These are phyloP conservation scores for Melieria crassipennis DNA, from an alignment of 2,888 invertebrate species.

Conservation along the genomic window DNA sequence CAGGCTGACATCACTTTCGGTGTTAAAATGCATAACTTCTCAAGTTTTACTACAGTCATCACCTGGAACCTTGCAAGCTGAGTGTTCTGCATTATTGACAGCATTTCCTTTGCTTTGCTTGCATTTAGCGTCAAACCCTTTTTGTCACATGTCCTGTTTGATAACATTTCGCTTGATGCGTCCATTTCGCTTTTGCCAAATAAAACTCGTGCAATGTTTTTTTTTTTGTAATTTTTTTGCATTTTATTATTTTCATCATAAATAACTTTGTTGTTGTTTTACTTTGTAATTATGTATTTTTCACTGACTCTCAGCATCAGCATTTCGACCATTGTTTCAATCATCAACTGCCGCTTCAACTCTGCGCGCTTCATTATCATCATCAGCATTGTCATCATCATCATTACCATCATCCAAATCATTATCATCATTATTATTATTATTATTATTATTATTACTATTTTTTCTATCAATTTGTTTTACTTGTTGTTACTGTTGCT, in stretches of 20 bases:
- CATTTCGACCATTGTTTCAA: constrained; percentile 13
- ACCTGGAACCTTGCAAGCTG: too few relatives aligned
- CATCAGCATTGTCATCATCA: constrained; percentile 4
- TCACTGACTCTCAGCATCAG: constrained; percentile 11
- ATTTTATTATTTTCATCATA: constrained; percentile 36
- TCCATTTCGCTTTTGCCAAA: neutral
- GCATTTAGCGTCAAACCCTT: neutral
- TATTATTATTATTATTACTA: neutral
- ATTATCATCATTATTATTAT: neutral
- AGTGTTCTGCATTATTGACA: neutral
- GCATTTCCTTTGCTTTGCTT: neutral
- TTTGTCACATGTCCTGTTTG: neutral
- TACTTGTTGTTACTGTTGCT: neutral
- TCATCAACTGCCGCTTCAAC: constrained; percentile 9
- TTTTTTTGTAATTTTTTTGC: constrained; percentile 32
- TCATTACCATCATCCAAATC: constrained; percentile 7
- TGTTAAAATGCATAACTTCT: too few relatives aligned
- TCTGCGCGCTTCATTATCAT: neutral
- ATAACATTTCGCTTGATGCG: too few relatives aligned
- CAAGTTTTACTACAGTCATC: too few relatives aligned
- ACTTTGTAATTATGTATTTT: constrained; percentile 25
- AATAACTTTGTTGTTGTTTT: constrained; percentile 32
- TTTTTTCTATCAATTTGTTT: constrained; percentile 3
- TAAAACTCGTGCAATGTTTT: constrained; percentile 2
- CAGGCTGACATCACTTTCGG: too few relatives aligned